Conservation (phyloP, 2,797 vertebrate genomes). For the Myoxocephalus aenaeus region DNA sequence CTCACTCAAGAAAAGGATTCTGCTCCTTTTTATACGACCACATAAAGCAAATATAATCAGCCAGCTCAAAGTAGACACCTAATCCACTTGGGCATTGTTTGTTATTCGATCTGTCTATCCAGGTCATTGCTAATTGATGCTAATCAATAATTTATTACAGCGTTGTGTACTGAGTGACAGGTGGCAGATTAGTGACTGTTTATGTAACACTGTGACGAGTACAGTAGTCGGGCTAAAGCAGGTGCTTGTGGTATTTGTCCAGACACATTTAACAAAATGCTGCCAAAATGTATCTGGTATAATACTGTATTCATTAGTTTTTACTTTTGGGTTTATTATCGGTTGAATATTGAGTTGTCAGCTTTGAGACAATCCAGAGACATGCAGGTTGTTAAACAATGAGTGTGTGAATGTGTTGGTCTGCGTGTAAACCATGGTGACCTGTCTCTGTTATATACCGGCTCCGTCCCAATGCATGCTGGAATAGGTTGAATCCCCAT, state of each 20-base stretch:
- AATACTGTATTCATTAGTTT: neutral
- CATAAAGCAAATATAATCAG: conserved; percentile 34
- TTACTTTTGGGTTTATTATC: conserved; percentile 3
- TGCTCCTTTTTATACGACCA: conserved; percentile 10
- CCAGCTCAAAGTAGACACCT: conserved; percentile 33
- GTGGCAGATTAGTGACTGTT: conserved; percentile 43
- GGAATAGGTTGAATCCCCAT: conserved; percentile 20
- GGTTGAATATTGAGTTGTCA: neutral
- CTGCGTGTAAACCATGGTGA: neutral
- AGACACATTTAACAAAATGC: conserved; percentile 12
- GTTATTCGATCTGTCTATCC: conserved; percentile 67
- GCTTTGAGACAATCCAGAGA: conserved; percentile 3
- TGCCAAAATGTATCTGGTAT: neutral
- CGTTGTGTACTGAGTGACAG: conserved; percentile 39
- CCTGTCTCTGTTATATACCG: neutral
- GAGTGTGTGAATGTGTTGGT: neutral
- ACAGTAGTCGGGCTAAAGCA: conserved; percentile 10
- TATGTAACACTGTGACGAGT: conserved; percentile 38
- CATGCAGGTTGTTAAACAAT: neutral
- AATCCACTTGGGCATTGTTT: conserved; percentile 52
- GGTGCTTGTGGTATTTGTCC: conserved; percentile 9
- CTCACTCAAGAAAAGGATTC: neutral
- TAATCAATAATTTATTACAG: conserved; percentile 70
- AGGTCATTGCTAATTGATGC: conserved; percentile 72
- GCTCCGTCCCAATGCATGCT: conserved; percentile 20